Evolutionary conservation across 1,140 invertebrate genomes (phyloP).

Genomic region (Neodiprion fabricii): DNA sequence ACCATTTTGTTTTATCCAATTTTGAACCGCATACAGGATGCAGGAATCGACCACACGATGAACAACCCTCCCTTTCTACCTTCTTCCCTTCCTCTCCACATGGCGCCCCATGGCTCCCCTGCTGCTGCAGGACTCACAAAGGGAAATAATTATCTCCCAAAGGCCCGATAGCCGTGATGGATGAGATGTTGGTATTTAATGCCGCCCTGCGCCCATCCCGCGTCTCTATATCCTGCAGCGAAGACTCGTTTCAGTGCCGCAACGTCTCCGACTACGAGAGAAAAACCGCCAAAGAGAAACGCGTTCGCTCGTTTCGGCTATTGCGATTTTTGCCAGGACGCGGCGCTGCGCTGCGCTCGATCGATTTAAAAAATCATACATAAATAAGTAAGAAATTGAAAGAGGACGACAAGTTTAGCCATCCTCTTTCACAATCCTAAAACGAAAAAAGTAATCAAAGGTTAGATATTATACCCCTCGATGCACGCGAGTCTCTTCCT

Average conservation of each 20-base stretch:
- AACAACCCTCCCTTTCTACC: constrained; percentile 26
- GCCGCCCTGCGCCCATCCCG: constrained; percentile 1
- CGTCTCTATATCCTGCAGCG: constrained; percentile 33
- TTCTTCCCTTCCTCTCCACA: constrained; percentile 35
- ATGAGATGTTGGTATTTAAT: not conserved
- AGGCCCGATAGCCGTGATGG: constrained; percentile 9
- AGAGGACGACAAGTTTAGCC: too few relatives aligned
- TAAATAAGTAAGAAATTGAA: too few relatives aligned
- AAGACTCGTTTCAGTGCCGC: constrained; percentile 23
- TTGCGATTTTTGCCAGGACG: constrained; percentile 36
- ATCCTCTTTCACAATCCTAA: too few relatives aligned
- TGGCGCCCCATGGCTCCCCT: constrained; percentile 33
- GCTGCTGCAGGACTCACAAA: constrained; percentile 38
- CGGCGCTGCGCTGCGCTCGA: too few relatives aligned
- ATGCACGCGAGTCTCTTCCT: too few relatives aligned
- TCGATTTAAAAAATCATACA: too few relatives aligned
- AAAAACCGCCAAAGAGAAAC: constrained; percentile 30
- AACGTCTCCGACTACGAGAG: not conserved
- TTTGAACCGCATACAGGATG: too few relatives aligned
- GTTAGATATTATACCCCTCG: too few relatives aligned
- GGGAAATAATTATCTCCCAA: constrained; percentile 52
- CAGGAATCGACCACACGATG: too few relatives aligned
- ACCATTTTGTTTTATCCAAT: too few relatives aligned
- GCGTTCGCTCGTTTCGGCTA: constrained; percentile 37
- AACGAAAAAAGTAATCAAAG: too few relatives aligned